A percentile compares a stretch with the other conserved stretches of the same genome.
Evolutionary conservation across 2,797 vertebrate genomes (phyloP).

Genomic region (Margarornis squamiger): DNA sequence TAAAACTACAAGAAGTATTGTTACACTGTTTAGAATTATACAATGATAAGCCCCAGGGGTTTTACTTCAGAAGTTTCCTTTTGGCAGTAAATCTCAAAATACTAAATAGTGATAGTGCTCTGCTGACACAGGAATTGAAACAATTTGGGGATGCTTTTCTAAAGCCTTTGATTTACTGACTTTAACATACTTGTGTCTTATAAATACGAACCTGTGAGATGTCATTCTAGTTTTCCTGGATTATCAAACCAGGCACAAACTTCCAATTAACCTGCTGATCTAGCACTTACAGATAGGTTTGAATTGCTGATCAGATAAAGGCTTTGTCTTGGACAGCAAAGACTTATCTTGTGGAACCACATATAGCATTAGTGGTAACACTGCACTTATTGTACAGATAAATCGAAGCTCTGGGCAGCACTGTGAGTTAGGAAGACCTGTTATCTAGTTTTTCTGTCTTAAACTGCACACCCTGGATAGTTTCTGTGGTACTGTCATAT

Average conservation of each 20-base stretch:
- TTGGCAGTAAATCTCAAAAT: constrained; percentile 42
- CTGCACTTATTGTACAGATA: neutral
- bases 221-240: neutral
- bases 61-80: constrained; percentile 1
- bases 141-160: constrained; percentile 22
- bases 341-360: neutral
- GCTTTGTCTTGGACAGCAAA: neutral
- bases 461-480: neutral
- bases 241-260: neutral
- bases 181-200: constrained; percentile 6
- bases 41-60: neutral
- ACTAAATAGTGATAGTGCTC: neutral
- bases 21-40: neutral
- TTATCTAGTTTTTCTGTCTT: neutral
- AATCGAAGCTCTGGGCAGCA: neutral
- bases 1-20: neutral
- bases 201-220: neutral
- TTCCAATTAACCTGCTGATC: constrained; percentile 26
- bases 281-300: neutral
- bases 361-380: neutral
- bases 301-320: constrained; percentile 4
- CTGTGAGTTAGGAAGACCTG: neutral
- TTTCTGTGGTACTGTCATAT: neutral
- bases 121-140: constrained; percentile 45
- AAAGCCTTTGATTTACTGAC: constrained; percentile 42